Evolutionary conservation across 2,888 invertebrate species (phyloP).

Genomic region (Mechanitis mazaeus): DNA sequence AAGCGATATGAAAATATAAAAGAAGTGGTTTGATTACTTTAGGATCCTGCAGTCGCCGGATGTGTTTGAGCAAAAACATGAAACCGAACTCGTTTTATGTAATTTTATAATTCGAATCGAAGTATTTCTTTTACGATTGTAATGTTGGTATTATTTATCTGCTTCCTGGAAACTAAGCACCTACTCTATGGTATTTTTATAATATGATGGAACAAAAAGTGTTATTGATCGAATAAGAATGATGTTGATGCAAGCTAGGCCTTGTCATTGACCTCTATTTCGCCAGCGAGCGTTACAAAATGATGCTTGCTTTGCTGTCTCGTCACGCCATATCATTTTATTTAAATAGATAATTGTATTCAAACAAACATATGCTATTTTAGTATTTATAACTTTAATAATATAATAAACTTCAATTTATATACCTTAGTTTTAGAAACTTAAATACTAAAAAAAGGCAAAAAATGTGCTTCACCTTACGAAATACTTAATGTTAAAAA

Average conservation of each 20-base stretch:
- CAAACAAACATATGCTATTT: not conserved
- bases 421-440: too few relatives aligned
- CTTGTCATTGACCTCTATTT: conserved; percentile 75
- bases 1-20: conserved; percentile 27
- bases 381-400: too few relatives aligned
- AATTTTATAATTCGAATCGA: conserved; percentile 33
- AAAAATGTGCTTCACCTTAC: too few relatives aligned
- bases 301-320: conserved; percentile 38
- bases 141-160: conserved; percentile 26
- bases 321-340: conserved; percentile 44
- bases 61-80: conserved; percentile 41
- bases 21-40: conserved; percentile 28
- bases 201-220: conserved; percentile 31
- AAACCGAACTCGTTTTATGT: conserved; percentile 36
- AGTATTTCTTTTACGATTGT: conserved; percentile 30
- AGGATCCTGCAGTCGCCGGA: conserved; percentile 31
- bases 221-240: conserved; percentile 40
- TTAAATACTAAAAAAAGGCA: too few relatives aligned
- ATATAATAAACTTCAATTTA: too few relatives aligned
- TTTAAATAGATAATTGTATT: conserved; percentile 32
- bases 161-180: conserved; percentile 30
- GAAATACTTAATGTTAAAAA: too few relatives aligned
- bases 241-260: conserved; percentile 57
- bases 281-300: conserved; percentile 60
- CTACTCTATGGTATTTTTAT: conserved; percentile 19